Percentiles rank a stretch among this genome's conserved stretches.
These are phyloP conservation scores for Pao palembangensis DNA, from an alignment of 2,113 vertebrate species.

Conservation along the genomic window DNA sequence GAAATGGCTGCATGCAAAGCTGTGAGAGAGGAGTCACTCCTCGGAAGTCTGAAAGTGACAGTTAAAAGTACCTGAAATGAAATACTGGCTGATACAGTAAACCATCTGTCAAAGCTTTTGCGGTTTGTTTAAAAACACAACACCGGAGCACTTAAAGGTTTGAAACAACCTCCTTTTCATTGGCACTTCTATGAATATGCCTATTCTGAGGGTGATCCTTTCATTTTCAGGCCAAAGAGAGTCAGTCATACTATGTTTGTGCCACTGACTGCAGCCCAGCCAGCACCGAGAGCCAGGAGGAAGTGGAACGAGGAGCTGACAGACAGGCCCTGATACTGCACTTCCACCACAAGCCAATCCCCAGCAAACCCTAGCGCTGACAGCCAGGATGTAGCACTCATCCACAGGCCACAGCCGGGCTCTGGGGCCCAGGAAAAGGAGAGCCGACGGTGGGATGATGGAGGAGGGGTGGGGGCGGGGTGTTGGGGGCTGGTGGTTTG, in stretches of 20 bases:
- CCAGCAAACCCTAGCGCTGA: conserved; percentile 71
- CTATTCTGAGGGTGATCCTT: conserved; percentile 62
- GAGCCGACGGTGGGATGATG: conserved; percentile 56
- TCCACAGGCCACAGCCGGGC: conserved; percentile 69
- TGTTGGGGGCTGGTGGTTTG: conserved; percentile 53
- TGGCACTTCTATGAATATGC: conserved; percentile 64
- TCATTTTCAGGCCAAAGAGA: conserved; percentile 48
- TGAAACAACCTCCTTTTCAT: conserved; percentile 59
- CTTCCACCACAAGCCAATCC: conserved; percentile 69
- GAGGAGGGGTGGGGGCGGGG: conserved; percentile 1
- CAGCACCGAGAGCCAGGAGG: conserved; percentile 46
- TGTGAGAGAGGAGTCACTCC: conserved; percentile 37
- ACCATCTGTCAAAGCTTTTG: conserved; percentile 71
- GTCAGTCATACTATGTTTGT: conserved; percentile 54
- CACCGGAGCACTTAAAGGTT: conserved; percentile 71
- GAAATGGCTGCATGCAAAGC: conserved; percentile 57
- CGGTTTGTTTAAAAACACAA: conserved; percentile 77
- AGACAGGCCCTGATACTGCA: conserved; percentile 69
- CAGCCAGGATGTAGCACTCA: conserved; percentile 79
- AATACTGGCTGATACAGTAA: conserved; percentile 70
- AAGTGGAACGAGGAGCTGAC: conserved; percentile 73
- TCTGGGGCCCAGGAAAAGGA: conserved; percentile 64
- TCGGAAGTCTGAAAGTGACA: conserved; percentile 49
- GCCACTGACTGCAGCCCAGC: conserved; percentile 51
- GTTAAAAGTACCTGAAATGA: conserved; percentile 68